Evolutionary conservation across 2,888 invertebrate species (phyloP).

Genomic region (Cephus runcator): DNA sequence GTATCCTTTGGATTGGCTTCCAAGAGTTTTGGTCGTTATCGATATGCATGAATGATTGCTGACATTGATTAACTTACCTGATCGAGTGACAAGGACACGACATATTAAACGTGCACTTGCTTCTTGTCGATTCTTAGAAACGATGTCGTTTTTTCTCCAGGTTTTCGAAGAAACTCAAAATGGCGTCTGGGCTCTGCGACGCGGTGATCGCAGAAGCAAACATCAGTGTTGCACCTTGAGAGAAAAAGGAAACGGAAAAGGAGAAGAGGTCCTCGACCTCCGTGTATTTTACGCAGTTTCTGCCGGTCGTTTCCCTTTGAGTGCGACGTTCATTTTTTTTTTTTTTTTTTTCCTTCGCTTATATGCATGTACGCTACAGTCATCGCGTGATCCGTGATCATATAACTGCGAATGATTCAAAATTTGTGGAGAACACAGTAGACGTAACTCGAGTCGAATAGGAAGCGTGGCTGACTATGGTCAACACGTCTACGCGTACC

Average conservation of each 20-base stretch:
- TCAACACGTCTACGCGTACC: slow-evolving; percentile 22
- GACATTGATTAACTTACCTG: not conserved
- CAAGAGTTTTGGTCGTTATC: not conserved
- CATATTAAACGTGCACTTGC: too few relatives aligned
- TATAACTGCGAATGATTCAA: slow-evolving; percentile 42
- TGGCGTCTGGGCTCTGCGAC: not conserved
- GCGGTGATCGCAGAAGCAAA: not conserved
- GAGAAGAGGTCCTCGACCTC: not conserved
- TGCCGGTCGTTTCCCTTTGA: slow-evolving; percentile 31
- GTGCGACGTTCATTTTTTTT: slow-evolving; percentile 16
- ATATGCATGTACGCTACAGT: slow-evolving; percentile 37
- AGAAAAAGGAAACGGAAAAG: not conserved
- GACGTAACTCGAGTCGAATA: slow-evolving; percentile 34
- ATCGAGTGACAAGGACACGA: not conserved
- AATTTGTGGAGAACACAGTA: slow-evolving; percentile 31
- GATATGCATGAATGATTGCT: not conserved
- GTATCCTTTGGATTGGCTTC: not conserved
- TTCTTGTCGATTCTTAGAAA: not conserved
- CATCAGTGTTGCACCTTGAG: not conserved
- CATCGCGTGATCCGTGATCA: slow-evolving; percentile 43
- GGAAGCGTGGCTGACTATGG: slow-evolving; percentile 25
- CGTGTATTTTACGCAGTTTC: not conserved
- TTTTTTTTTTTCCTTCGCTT: slow-evolving; percentile 4
- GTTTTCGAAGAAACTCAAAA: not conserved
- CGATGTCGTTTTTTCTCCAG: not conserved